phyloP scores from a whole-genome alignment of 1,140 invertebrate species.

The Propsilocerus akamusi region DNA sequence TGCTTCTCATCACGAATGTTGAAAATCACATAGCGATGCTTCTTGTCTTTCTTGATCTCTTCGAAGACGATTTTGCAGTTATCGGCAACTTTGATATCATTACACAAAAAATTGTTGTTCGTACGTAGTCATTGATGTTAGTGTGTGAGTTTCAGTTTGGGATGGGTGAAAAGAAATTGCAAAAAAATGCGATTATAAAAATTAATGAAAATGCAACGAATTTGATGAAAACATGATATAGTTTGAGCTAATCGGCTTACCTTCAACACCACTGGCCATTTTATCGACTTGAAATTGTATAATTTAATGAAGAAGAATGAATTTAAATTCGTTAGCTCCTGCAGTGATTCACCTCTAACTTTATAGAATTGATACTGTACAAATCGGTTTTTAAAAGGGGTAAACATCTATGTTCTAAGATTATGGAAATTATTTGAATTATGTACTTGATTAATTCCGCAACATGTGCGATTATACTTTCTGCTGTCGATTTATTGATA shows the following conservation, averaged over 20 bases:
- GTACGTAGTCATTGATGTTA: not conserved
- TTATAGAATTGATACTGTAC: too few species aligned
- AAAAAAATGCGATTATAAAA: not conserved
- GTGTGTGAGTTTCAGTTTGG: not conserved
- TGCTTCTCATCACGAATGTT: constrained; percentile 54
- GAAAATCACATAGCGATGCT: constrained; percentile 54
- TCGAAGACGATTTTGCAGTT: constrained; percentile 51
- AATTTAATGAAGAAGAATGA: not conserved
- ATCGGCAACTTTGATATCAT: constrained; percentile 36
- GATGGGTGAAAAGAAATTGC: not conserved
- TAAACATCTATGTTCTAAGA: too few species aligned
- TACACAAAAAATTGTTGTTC: too few species aligned
- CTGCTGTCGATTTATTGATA: too few species aligned
- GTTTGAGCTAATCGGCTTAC: not conserved
- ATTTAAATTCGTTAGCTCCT: not conserved
- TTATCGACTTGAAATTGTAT: not conserved
- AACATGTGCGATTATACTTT: too few species aligned
- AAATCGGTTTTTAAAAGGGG: too few species aligned
- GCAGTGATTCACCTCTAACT: too few species aligned
- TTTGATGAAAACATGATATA: not conserved
- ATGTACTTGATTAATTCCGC: too few species aligned
- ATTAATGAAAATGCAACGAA: not conserved
- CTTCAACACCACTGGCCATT: not conserved
- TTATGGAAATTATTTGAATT: too few species aligned
- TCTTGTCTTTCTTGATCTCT: constrained; percentile 59